A percentile compares a stretch with the other conserved stretches of the same genome.
Evolutionary conservation across 2,113 vertebrate genomes (phyloP).

Genomic region (Gavialis gangeticus): DNA sequence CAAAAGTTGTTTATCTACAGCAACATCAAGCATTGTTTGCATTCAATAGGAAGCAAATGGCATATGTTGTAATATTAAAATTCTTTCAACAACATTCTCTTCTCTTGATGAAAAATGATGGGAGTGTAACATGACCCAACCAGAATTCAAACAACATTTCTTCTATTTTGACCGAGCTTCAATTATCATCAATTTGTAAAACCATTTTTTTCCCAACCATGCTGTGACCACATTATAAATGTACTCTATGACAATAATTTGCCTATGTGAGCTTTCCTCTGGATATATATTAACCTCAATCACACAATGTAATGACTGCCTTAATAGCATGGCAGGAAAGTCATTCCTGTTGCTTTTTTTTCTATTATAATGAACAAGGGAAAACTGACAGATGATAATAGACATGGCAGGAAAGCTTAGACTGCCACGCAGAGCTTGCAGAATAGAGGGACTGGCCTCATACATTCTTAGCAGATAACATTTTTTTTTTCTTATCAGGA

Average conservation of each 20-base stretch:
- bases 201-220: not conserved
- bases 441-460: not conserved
- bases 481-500: not conserved
- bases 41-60: not conserved
- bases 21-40: not conserved
- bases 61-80: not conserved
- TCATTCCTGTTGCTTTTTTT: not conserved
- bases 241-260: not conserved
- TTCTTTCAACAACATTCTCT: not conserved
- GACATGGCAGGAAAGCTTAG: not conserved
- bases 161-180: not conserved
- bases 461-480: not conserved
- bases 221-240: not conserved
- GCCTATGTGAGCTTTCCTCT: not conserved
- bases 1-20: not conserved
- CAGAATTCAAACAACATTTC: not conserved
- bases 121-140: not conserved
- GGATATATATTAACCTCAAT: not conserved
- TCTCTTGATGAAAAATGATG: not conserved
- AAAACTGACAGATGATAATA: not conserved
- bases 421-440: not conserved
- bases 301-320: not conserved
- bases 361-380: conserved; percentile 2
- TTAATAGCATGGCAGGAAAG: not conserved
- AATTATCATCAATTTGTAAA: not conserved